Conservation (phyloP, 2,888 invertebrate species). For the Ormyrus thymus region DNA sequence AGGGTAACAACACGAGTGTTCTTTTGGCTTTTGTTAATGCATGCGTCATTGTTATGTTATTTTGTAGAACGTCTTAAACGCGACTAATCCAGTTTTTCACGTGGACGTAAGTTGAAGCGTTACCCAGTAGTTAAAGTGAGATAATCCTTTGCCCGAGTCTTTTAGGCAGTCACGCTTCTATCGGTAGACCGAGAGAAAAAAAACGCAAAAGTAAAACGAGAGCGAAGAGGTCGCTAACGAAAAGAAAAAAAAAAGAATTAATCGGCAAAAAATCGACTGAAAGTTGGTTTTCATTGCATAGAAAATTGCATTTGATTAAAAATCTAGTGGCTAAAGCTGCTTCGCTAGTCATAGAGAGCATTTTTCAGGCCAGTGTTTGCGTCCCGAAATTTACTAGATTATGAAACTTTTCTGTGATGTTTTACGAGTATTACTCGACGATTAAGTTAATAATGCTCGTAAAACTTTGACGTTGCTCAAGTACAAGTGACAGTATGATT, state of each 20-base stretch:
- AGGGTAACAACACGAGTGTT: not conserved
- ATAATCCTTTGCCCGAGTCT: slow-evolving; percentile 59
- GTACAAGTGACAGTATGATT: too few species aligned
- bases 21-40: slow-evolving; percentile 43
- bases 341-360: slow-evolving; percentile 63
- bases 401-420: slow-evolving; percentile 24
- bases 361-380: slow-evolving; percentile 46
- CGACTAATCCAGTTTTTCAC: slow-evolving; percentile 75
- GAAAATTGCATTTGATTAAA: slow-evolving; percentile 12
- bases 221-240: slow-evolving; percentile 1
- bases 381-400: slow-evolving; percentile 12
- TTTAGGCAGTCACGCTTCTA: slow-evolving; percentile 64
- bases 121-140: slow-evolving; percentile 67
- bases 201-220: not conserved
- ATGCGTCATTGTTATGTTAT: slow-evolving; percentile 62
- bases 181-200: slow-evolving; percentile 23
- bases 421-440: slow-evolving; percentile 1
- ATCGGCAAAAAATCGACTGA: not conserved
- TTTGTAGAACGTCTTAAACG: slow-evolving; percentile 75
- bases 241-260: not conserved
- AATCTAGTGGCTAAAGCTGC: slow-evolving; percentile 63
- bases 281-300: not conserved
- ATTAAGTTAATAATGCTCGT: not conserved
- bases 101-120: slow-evolving; percentile 74
- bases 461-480: too few species aligned